Percentiles rank a stretch among this genome's conserved stretches.
phyloP scores from a whole-genome alignment of 2,113 vertebrate species.

The Oncorhynchus clarkii region DNA sequence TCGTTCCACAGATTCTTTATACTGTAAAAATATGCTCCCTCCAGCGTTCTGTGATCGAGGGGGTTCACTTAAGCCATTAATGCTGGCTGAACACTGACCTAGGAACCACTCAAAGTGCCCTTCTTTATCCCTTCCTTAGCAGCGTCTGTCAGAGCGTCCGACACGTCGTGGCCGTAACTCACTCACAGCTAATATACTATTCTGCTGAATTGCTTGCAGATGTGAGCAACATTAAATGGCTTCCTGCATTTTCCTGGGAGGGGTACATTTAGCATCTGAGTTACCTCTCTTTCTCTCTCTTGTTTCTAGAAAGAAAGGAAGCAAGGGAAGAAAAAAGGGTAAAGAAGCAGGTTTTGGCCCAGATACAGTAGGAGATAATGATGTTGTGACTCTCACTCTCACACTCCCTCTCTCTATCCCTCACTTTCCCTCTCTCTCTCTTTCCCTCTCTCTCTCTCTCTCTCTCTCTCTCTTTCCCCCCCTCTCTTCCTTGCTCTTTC shows the following conservation, averaged over 20 bases:
- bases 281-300: constrained; percentile 4
- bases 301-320: constrained; percentile 17
- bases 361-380: constrained; percentile 40
- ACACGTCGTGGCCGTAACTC: constrained; percentile 33
- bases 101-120: constrained; percentile 44
- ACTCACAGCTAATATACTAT: constrained; percentile 40
- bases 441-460: constrained; percentile 7
- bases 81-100: constrained; percentile 55
- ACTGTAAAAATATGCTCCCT: constrained; percentile 66
- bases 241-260: constrained; percentile 32
- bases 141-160: constrained; percentile 38
- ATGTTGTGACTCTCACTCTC: constrained; percentile 18
- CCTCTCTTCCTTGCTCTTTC: background rate
- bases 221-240: constrained; percentile 46
- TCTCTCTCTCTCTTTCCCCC: constrained; percentile 6
- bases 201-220: constrained; percentile 56
- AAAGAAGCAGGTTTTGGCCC: constrained; percentile 20
- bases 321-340: constrained; percentile 12
- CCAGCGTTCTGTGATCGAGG: constrained; percentile 60
- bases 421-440: background rate
- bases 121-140: constrained; percentile 46
- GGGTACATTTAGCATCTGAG: constrained; percentile 23
- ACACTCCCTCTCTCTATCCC: background rate
- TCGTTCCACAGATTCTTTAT: constrained; percentile 66
- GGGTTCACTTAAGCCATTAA: constrained; percentile 57